phyloP scores from a whole-genome alignment of 2,797 vertebrate genomes.

The Meriones psammophilus region DNA sequence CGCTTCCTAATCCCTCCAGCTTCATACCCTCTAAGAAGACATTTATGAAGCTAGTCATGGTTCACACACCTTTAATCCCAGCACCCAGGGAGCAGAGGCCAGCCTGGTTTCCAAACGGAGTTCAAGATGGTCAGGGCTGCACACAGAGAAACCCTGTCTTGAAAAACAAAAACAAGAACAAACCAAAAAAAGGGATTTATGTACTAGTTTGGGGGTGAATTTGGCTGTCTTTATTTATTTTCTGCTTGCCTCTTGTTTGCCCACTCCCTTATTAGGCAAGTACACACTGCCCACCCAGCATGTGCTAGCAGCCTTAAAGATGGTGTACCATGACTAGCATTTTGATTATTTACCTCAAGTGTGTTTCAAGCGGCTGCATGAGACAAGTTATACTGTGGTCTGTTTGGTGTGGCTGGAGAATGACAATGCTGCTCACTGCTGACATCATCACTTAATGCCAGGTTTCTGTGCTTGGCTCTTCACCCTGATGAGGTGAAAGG shows the following conservation, averaged over 20 bases:
- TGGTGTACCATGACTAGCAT: background rate
- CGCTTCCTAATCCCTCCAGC: background rate
- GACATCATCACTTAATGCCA: conserved; percentile 55
- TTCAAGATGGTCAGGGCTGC: no score
- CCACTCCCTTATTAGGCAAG: background rate
- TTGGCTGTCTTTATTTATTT: background rate
- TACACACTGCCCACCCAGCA: background rate
- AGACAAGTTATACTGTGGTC: conserved; percentile 26
- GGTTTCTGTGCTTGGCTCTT: conserved; percentile 13
- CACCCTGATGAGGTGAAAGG: conserved; percentile 38
- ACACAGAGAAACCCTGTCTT: no score
- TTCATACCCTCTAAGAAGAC: background rate
- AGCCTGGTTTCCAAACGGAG: no score
- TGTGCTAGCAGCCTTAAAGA: background rate
- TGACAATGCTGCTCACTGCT: background rate
- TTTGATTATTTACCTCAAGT: background rate
- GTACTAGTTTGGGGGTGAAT: background rate
- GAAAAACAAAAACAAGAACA: no score
- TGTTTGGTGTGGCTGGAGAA: background rate
- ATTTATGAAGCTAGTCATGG: no score
- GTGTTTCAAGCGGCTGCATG: background rate
- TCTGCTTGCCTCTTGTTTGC: background rate
- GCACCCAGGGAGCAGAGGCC: no score
- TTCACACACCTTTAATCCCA: no score
- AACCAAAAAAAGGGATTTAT: no score